Conservation (phyloP, 2,888 invertebrate genomes). For the Drosophila diplacantha region DNA sequence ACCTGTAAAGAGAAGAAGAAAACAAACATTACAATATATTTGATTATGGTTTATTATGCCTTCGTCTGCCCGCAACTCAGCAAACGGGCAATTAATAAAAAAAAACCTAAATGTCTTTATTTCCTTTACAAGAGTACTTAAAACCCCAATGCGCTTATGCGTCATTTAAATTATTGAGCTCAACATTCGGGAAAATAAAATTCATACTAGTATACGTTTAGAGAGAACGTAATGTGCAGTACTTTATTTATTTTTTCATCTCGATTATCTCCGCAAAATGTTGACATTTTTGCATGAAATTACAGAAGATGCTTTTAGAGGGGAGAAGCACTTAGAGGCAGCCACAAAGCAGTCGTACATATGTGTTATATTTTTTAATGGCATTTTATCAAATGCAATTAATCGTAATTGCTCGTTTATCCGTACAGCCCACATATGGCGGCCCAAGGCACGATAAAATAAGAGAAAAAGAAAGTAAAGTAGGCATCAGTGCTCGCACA, state of each 20-base stretch:
- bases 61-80: conserved; percentile 45
- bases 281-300: conserved; percentile 37
- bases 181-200: background rate
- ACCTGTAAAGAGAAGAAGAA: conserved; percentile 62
- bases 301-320: conserved; percentile 23
- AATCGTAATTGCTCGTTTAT: conserved; percentile 66
- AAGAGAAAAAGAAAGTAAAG: conserved; percentile 41
- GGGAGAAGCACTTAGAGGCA: conserved; percentile 14
- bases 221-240: background rate
- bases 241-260: background rate
- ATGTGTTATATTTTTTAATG: conserved; percentile 55
- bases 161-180: background rate
- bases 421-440: conserved; percentile 43
- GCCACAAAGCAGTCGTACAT: conserved; percentile 25
- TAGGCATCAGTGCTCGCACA: conserved; percentile 34
- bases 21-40: conserved; percentile 69
- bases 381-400: conserved; percentile 65
- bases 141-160: background rate
- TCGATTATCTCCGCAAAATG: conserved; percentile 36
- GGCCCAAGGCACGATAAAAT: conserved; percentile 23
- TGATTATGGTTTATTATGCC: conserved; percentile 60
- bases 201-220: background rate
- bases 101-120: conserved; percentile 24
- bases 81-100: conserved; percentile 49
- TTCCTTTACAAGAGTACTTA: background rate